These are phyloP conservation scores for Eristalis pertinax DNA, from an alignment of 2,888 invertebrate species.

Conservation along the genomic window DNA sequence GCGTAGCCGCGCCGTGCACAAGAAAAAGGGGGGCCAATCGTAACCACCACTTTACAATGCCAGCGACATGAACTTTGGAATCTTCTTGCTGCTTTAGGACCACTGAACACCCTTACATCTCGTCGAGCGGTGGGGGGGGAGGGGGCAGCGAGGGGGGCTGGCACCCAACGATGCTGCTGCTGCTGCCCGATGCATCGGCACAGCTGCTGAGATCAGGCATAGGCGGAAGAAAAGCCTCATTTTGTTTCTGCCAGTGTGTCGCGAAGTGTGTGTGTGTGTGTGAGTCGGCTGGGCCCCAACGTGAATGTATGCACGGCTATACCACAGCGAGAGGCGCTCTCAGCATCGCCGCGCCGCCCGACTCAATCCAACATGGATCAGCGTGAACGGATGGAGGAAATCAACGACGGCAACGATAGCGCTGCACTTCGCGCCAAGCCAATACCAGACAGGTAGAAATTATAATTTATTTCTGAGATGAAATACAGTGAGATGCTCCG, in stretches of 20 bases:
- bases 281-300: neutral
- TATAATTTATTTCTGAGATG: conserved; percentile 70
- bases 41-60: conserved; percentile 70
- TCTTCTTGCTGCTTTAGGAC: conserved; percentile 65
- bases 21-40: conserved; percentile 60
- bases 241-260: conserved; percentile 59
- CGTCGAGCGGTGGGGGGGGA: conserved; percentile 15
- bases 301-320: conserved; percentile 20
- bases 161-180: neutral
- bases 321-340: conserved; percentile 49
- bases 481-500: conserved; percentile 68
- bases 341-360: conserved; percentile 45
- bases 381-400: conserved; percentile 62
- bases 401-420: conserved; percentile 48
- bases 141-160: conserved; percentile 13
- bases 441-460: conserved; percentile 71
- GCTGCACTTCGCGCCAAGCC: conserved; percentile 60
- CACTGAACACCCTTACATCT: conserved; percentile 68
- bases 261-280: conserved; percentile 36
- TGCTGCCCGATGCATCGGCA: neutral
- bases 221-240: conserved; percentile 71
- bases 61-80: conserved; percentile 70
- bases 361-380: conserved; percentile 62
- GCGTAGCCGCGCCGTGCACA: conserved; percentile 6
- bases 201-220: conserved; percentile 43